These are phyloP conservation scores for Gopherus flavomarginatus DNA, from an alignment of 2,113 vertebrate genomes.

Conservation along the genomic window DNA sequence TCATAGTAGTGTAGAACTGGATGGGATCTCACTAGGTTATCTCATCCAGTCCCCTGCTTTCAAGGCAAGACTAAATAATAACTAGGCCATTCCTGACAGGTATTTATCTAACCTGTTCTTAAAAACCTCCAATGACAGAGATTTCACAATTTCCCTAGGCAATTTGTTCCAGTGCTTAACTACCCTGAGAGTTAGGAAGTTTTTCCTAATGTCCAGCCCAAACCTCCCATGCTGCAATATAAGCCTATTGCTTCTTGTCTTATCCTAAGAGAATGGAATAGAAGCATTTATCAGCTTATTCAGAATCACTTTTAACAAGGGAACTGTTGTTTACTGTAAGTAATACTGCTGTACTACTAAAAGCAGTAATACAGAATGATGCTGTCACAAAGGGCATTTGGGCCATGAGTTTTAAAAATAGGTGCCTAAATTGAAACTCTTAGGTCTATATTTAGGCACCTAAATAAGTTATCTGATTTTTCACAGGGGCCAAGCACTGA, in stretches of 20 bases:
- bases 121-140: background rate
- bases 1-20: background rate
- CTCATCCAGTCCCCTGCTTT: background rate
- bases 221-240: background rate
- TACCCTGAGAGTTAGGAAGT: background rate
- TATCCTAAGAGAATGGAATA: background rate
- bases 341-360: slow-evolving; percentile 24
- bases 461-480: background rate
- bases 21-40: background rate
- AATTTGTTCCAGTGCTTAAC: background rate
- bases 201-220: background rate
- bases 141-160: background rate
- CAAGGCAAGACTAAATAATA: background rate
- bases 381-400: background rate
- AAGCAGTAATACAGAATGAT: background rate
- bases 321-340: slow-evolving; percentile 64
- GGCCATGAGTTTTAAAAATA: slow-evolving; percentile 36
- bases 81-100: background rate
- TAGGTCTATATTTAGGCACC: slow-evolving; percentile 25
- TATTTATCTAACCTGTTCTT: background rate
- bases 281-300: slow-evolving; percentile 60
- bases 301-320: slow-evolving; percentile 63
- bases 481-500: background rate
- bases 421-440: slow-evolving; percentile 5
- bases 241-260: background rate